phyloP scores from a whole-genome alignment of 2,888 invertebrate genomes.

The Dasypogon diadema region DNA sequence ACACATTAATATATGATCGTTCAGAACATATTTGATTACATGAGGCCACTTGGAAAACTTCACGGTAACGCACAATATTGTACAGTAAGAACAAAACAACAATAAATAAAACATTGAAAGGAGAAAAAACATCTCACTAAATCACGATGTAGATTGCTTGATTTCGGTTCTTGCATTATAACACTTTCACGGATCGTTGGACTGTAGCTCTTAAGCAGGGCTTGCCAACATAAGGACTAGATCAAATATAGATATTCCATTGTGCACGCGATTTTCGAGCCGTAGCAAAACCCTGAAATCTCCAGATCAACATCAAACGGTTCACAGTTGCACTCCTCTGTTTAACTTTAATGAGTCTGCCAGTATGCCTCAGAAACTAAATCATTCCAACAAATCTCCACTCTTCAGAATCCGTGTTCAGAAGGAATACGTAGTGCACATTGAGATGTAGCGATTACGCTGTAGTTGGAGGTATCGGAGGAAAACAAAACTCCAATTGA shows the following conservation, averaged over 20 bases:
- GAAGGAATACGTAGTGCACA: slow-evolving; percentile 50
- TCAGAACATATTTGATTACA: not conserved
- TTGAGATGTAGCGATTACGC: slow-evolving; percentile 38
- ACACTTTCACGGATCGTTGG: slow-evolving; percentile 69
- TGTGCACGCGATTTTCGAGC: slow-evolving; percentile 51
- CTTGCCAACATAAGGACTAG: slow-evolving; percentile 49
- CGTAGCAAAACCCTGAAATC: slow-evolving; percentile 29
- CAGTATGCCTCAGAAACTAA: slow-evolving; percentile 52
- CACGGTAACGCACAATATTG: slow-evolving; percentile 42
- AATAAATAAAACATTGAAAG: slow-evolving; percentile 46
- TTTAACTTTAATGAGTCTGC: slow-evolving; percentile 53
- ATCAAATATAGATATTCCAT: slow-evolving; percentile 51
- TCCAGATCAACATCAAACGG: slow-evolving; percentile 47
- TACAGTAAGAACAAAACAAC: slow-evolving; percentile 30
- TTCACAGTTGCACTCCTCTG: slow-evolving; percentile 50
- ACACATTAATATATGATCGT: not conserved
- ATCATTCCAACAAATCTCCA: slow-evolving; percentile 52
- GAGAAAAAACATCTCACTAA: slow-evolving; percentile 46
- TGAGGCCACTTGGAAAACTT: not conserved
- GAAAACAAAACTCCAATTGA: slow-evolving; percentile 46
- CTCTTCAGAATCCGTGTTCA: slow-evolving; percentile 52
- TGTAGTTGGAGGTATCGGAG: slow-evolving; percentile 29
- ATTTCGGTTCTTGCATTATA: slow-evolving; percentile 61
- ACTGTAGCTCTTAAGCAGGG: slow-evolving; percentile 58
- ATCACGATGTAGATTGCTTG: slow-evolving; percentile 51